Evolutionary conservation across 2,888 invertebrate species (phyloP), one percentile per base, ranked within the genome.

Genomic region (Melanostoma scalare): DNA sequence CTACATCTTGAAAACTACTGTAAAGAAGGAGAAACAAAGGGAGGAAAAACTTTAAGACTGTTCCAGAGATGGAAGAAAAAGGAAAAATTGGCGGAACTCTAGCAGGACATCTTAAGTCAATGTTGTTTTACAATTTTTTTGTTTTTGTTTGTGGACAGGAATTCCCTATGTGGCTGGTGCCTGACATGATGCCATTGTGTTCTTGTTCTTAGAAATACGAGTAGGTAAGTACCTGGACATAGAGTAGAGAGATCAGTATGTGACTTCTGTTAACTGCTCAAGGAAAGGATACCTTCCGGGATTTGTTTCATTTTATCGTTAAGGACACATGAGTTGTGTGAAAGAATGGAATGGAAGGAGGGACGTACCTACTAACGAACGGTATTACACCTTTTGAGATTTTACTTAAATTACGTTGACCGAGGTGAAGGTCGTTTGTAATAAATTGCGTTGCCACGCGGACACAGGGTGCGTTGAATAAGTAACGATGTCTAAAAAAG

Each of bases 341-440:
- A 35, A 52, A 42, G 3, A 9, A 50, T 20, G 58, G 35, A 50
- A 2, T 3, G 48, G 63, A 35, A 63, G 55, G 68, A 9, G 38
- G 52, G 60, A 68, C 60, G n/a, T 31, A 20, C 20, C 20, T 20
- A 20, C 20, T 46, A 31, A 75, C 38, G 38, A 38, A 50, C 50
- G 38, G 30, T 48, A 35, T 20, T 48, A 61, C 30, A 9, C 71
- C 71, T 42, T 20, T 44, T 52, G 67, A 72, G 67, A 81, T 67
- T 38, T 50, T 58, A 44, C 61, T 77, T 68, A 72, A 81, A 81
- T 77, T 67, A 55, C 72, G 68, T 72, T 72, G 72, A 72, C 67
- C 67, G 60, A 61, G 42, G 46, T 3, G 3, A 48, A 30, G 61
- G 58, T 81, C 71, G 53, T 71, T 76, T 72, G 63, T 79, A 33